These are phyloP conservation scores for Erebia epiphron DNA, from an alignment of 2,888 invertebrate genomes.

Conservation along the genomic window DNA sequence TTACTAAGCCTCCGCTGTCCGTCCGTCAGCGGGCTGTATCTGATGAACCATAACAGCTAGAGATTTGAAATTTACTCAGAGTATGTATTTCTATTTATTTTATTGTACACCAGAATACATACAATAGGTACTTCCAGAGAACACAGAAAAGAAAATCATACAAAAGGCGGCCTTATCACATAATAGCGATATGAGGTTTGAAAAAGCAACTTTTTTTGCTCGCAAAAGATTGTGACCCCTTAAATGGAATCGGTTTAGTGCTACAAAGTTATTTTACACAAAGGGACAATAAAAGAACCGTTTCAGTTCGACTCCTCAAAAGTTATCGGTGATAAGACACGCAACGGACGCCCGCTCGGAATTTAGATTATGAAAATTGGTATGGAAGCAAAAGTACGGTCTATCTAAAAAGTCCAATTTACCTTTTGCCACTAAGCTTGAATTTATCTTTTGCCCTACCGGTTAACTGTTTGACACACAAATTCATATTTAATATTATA, in stretches of 20 bases:
- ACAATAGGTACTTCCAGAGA: too few relatives aligned
- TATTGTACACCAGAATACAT: too few relatives aligned
- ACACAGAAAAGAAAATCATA: too few relatives aligned
- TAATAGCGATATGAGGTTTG: too few relatives aligned
- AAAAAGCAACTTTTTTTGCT: too few relatives aligned
- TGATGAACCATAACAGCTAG: too few relatives aligned
- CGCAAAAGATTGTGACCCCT: neutral
- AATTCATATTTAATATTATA: neutral
- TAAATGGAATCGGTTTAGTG: constrained; percentile 11
- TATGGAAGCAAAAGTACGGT: constrained; percentile 3
- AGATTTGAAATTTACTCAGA: too few relatives aligned
- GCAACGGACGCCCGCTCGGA: constrained; percentile 11
- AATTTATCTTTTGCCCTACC: neutral
- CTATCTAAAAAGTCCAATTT: neutral
- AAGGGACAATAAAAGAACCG: constrained; percentile 17
- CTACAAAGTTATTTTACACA: constrained; percentile 10
- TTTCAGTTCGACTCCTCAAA: constrained; percentile 3
- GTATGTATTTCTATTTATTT: too few relatives aligned
- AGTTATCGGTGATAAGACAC: constrained; percentile 17
- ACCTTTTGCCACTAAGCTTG: neutral
- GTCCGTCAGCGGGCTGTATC: too few relatives aligned
- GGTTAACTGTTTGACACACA: neutral
- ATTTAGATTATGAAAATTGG: constrained; percentile 17
- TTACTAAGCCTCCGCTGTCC: too few relatives aligned
- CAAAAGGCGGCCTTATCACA: too few relatives aligned